These are phyloP conservation scores for Poeciliopsis occidentalis DNA, from an alignment of 2,113 vertebrate species.

Conservation along the genomic window DNA sequence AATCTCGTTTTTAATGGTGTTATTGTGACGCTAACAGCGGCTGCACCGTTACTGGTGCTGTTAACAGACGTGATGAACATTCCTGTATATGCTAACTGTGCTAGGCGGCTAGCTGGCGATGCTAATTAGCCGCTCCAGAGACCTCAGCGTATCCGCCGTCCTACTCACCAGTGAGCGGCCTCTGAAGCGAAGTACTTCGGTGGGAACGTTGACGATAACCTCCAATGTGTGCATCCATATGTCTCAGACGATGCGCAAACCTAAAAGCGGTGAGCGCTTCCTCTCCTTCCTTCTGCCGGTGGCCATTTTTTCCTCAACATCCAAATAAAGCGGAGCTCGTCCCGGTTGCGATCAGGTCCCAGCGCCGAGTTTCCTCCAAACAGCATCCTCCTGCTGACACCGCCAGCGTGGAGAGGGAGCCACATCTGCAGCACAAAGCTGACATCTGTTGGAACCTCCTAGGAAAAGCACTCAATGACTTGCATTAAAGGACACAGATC, in stretches of 20 bases:
- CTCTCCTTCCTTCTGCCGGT: constrained; percentile 56
- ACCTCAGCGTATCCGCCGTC: constrained; percentile 9
- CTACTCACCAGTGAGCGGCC: constrained; percentile 61
- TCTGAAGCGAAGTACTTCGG: constrained; percentile 34
- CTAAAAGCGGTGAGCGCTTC: constrained; percentile 48
- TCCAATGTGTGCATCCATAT: constrained; percentile 63
- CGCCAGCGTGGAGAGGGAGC: not conserved
- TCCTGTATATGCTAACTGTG: constrained; percentile 41
- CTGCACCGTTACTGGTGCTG: not conserved
- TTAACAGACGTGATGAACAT: constrained; percentile 32
- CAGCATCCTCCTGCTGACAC: constrained; percentile 51
- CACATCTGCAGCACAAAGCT: constrained; percentile 11
- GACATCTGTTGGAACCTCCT: constrained; percentile 58
- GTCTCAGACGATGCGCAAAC: constrained; percentile 56
- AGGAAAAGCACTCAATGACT: constrained; percentile 17
- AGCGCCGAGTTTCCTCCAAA: constrained; percentile 37
- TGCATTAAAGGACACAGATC: not conserved
- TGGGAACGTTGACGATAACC: constrained; percentile 9
- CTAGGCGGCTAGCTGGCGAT: constrained; percentile 37
- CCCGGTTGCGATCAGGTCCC: constrained; percentile 20
- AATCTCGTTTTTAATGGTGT: no score
- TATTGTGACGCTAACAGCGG: not conserved
- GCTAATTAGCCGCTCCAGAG: constrained; percentile 45
- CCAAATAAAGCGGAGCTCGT: constrained; percentile 42
- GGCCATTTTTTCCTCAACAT: constrained; percentile 71